These are phyloP conservation scores for Euzetes globulus DNA, from an alignment of 2,888 invertebrate species.

Conservation along the genomic window DNA sequence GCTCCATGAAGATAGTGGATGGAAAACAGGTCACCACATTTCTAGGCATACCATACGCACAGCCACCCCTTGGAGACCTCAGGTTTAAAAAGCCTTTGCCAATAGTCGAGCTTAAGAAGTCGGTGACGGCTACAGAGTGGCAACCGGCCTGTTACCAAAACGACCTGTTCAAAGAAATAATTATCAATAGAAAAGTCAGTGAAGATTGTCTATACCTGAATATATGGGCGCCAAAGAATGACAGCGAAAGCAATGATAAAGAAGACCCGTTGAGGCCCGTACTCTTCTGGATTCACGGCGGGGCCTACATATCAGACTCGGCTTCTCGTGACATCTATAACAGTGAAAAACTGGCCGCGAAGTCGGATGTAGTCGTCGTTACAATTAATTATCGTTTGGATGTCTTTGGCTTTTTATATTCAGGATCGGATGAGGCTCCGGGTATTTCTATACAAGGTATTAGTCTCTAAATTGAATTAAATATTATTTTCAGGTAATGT, in stretches of 20 bases:
- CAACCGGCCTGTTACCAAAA: slow-evolving; percentile 22
- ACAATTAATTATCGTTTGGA: slow-evolving; percentile 34
- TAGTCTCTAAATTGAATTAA: not conserved
- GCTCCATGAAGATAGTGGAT: slow-evolving; percentile 30
- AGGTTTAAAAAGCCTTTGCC: slow-evolving; percentile 38
- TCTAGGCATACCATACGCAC: slow-evolving; percentile 39
- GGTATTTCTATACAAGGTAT: not conserved
- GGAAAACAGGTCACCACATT: slow-evolving; percentile 36
- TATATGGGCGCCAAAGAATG: slow-evolving; percentile 30
- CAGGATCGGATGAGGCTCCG: slow-evolving; percentile 21
- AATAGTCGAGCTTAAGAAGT: not conserved
- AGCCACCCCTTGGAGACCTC: slow-evolving; percentile 39
- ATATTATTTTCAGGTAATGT: slow-evolving; percentile 10
- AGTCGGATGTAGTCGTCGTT: slow-evolving; percentile 31
- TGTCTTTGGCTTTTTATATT: slow-evolving; percentile 32
- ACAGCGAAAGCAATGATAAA: not conserved
- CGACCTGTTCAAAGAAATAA: slow-evolving; percentile 8
- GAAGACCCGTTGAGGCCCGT: slow-evolving; percentile 29
- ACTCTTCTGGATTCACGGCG: slow-evolving; percentile 36
- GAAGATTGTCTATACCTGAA: slow-evolving; percentile 36
- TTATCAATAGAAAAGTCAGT: not conserved
- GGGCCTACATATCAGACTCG: slow-evolving; percentile 34
- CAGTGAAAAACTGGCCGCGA: slow-evolving; percentile 17
- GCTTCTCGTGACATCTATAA: not conserved
- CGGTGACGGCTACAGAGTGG: not conserved